Evolutionary conservation across 2,113 vertebrate species (phyloP), one percentile per base, ranked within the genome.

Genomic region (Sinocyclocheilus maitianheensis): DNA sequence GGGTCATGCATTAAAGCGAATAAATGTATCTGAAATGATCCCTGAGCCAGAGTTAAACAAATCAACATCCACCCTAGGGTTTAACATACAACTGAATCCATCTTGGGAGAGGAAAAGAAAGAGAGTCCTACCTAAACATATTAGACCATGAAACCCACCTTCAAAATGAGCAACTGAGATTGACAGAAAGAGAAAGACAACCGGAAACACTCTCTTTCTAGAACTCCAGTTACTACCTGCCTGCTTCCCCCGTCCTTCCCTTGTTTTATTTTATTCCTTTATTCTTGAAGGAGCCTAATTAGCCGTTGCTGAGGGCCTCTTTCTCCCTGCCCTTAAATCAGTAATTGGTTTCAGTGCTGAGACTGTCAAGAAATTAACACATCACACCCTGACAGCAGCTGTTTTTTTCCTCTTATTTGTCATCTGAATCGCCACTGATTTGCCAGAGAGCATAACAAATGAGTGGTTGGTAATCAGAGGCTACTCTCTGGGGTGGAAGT

Each of bases 351-450:
- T 97, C 97, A 97, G 96, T 93, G 92, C 95, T 92, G 94, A 96
- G 96, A 96, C 97, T 98, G 98, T 99, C 97, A 97, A 97, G 96
- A 98, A 98, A 99, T 99, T 99, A 99, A 98, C 97, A 99, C 97
- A 98, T 99, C 97, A 99, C 96, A 97, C 94, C 91, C 94, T 98
- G 98, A 99, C 97, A 98, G 97, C 97, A 98, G 97, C 97, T 99
- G 96, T 97, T 98, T 96, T 97, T 91, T 81, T 14, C 95, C 94
- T 92, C 93, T 95, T 97, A 97, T 97, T 96, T 96, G 95, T 98
- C 96, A 96, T 96, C 94, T 96, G 97, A 98, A 96, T 97, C 96
- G 95, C 95, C 90, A 94, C 96, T 97, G 97, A 97, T 99, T 98
- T 97, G 95, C 96, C 94, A 90, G 94, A 94, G 96, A 96, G 96